Evolutionary conservation across 2,888 invertebrate genomes (phyloP).

Genomic region (Girardia tigrina): DNA sequence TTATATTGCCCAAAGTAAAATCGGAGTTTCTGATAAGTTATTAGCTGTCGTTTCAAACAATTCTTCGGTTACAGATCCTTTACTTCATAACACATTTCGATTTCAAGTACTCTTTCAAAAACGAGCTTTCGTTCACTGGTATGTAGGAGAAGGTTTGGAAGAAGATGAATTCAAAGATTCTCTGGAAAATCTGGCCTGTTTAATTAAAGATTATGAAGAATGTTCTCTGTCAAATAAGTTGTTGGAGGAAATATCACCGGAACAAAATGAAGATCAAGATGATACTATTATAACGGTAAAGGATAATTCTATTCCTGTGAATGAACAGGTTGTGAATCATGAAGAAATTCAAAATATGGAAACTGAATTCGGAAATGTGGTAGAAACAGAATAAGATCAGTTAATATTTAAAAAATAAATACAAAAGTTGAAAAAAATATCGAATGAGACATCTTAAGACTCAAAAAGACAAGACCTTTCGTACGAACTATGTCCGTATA

Average conservation of each 20-base stretch:
- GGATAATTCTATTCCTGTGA: background rate
- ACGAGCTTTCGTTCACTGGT: conserved; percentile 16
- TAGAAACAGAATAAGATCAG: no score
- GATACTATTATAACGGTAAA: background rate
- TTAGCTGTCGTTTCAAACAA: background rate
- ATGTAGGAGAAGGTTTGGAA: background rate
- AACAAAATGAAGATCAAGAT: background rate
- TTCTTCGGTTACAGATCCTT: background rate
- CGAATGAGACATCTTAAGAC: no score
- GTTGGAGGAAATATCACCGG: background rate
- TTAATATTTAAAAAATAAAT: no score
- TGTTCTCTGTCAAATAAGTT: background rate
- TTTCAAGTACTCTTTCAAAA: conserved; percentile 17
- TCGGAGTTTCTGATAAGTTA: conserved; percentile 3
- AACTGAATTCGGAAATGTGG: no score
- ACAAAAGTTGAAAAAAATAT: no score
- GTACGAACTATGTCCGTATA: no score
- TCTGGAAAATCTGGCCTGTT: background rate
- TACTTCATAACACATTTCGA: conserved; percentile 2
- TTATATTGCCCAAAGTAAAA: background rate
- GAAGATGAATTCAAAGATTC: conserved; percentile 20
- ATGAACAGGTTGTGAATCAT: no score
- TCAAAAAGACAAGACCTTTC: no score
- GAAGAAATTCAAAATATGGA: no score
- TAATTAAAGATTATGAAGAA: conserved; percentile 19